A percentile compares a stretch with the other conserved stretches of the same genome.
Conservation (phyloP, 2,888 invertebrate genomes). For the Dendrolimus houi region DNA sequence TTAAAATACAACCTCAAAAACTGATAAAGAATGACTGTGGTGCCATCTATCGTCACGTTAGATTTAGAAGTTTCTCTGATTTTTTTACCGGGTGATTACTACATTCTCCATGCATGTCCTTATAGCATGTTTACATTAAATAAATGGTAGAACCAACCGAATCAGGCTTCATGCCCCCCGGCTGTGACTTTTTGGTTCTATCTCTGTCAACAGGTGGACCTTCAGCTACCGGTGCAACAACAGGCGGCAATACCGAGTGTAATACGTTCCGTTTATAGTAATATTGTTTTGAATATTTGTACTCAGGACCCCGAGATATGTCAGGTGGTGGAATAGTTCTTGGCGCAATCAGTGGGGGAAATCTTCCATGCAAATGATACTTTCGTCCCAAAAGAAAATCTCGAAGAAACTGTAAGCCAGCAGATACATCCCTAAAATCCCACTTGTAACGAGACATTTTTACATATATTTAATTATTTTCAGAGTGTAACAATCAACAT, state of each 20-base stretch:
- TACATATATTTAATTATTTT: too few relatives aligned
- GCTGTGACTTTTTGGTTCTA: conserved; percentile 17
- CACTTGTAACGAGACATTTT: conserved; percentile 18
- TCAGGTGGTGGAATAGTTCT: conserved; percentile 48
- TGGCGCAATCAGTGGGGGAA: conserved; percentile 36
- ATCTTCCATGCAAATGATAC: conserved; percentile 40
- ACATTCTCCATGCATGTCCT: too few relatives aligned
- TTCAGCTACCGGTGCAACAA: conserved; percentile 49
- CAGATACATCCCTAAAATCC: conserved; percentile 45
- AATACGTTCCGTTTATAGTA: conserved; percentile 35
- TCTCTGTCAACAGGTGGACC: conserved; percentile 26
- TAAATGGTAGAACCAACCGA: conserved; percentile 20
- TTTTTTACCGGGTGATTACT: too few relatives aligned
- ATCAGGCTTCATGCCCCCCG: conserved; percentile 28
- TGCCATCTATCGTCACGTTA: too few relatives aligned
- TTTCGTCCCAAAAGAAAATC: conserved; percentile 48
- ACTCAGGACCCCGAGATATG: conserved; percentile 43
- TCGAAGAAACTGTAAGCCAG: conserved; percentile 34
- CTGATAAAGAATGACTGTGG: too few relatives aligned
- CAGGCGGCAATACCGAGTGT: conserved; percentile 49
- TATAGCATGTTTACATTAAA: too few relatives aligned
- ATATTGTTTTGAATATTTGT: conserved; percentile 42
- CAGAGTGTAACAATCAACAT: too few relatives aligned
- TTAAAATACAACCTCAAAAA: too few relatives aligned
- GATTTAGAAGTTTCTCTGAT: too few relatives aligned